Base-by-base conservation (phyloP, 1,140 invertebrate species). In the Aphidius gifuensis region DNA sequence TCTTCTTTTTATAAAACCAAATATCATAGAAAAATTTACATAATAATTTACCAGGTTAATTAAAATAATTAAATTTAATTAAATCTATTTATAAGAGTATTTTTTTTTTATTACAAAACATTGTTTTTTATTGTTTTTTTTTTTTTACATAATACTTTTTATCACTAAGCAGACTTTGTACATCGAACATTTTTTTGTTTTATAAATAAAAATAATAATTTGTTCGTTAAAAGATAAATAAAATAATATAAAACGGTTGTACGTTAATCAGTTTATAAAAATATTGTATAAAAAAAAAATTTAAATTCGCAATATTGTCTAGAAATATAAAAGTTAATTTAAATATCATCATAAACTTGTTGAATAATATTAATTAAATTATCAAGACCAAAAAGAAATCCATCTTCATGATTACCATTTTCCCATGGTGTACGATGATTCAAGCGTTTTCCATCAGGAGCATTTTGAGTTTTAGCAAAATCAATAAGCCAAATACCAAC, bases 401-500 rank as follows among this genome's bases (percentile, higher is more conserved):
- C 96, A 79, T 98, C 96, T 80, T 98, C 96, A 69, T 95, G 92
- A 74, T 97, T 98, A 9, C 95, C 95, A 66, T 92, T 87, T 46
- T 85, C 73, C 96, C 96, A 98, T 39, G 83, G 77, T 9, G 77
- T 80, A 51, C 92, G 83, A 74, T 98, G 96, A 57, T 87, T 87
- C 4, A 97, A 84, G 55, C 74, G 82, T 9, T 87, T 68, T 9
- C 86, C 87, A 40, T 87, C 82, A 1, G 93, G 91, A 40, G 97
- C 79, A 51, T 84, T 83, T 11, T 88, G 83, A 1, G 93, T 96
- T 74, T 98, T 98, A 11, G 93, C 95, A 82, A 98, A 98, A 75
- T 98, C 96, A 60, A 98, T 98, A 64, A 98, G 83, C 95, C 95
- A 98, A 4, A 91, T 91, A 56, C 92, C 92, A 5, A 93, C 90